Evolutionary conservation across 2,797 vertebrate species (phyloP).

Genomic region (Brachymystax lenok): DNA sequence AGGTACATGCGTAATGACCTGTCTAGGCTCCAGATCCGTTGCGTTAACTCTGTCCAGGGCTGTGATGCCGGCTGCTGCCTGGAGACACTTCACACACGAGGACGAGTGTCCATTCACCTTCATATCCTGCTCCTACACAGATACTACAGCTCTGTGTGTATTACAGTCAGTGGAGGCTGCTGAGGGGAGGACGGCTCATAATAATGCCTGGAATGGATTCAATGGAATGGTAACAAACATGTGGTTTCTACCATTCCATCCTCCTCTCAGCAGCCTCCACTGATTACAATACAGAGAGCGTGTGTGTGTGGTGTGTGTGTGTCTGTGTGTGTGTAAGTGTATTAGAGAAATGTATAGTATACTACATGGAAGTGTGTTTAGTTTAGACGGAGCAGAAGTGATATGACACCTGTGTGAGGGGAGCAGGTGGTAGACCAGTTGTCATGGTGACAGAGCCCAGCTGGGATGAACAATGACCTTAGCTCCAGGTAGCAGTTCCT

Average conservation of each 20-base stretch:
- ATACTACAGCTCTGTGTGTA: slow-evolving; percentile 54
- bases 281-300: neutral
- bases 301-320: no score
- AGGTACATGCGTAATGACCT: slow-evolving; percentile 93
- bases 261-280: no score
- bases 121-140: slow-evolving; percentile 81
- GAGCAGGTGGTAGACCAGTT: slow-evolving; percentile 59
- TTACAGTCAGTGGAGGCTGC: neutral
- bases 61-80: slow-evolving; percentile 86
- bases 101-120: slow-evolving; percentile 84
- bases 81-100: slow-evolving; percentile 85
- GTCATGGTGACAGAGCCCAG: slow-evolving; percentile 57
- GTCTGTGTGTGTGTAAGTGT: neutral
- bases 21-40: slow-evolving; percentile 85
- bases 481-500: neutral
- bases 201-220: no score
- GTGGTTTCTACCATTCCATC: no score
- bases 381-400: slow-evolving; percentile 31
- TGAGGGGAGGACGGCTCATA: no score
- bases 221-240: no score
- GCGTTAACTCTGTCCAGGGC: slow-evolving; percentile 80
- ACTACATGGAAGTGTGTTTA: slow-evolving; percentile 5
- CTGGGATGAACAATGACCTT: slow-evolving; percentile 7
- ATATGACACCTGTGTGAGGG: slow-evolving; percentile 50
- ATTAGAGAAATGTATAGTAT: neutral